Evolutionary conservation across 2,888 invertebrate genomes (phyloP), one percentile per base, ranked within the genome.

Genomic region (Tenodera sinensis): DNA sequence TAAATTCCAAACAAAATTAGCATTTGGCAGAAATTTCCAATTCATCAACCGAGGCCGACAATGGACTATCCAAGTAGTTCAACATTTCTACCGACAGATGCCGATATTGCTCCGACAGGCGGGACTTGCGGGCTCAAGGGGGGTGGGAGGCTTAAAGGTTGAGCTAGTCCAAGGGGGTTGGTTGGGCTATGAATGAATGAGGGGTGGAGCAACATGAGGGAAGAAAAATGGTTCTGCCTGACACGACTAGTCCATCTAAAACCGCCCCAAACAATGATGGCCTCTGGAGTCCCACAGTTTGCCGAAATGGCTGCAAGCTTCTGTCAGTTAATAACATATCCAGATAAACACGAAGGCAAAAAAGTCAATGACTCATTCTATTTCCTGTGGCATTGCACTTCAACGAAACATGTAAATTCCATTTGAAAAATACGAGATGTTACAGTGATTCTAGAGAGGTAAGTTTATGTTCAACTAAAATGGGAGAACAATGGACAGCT

Each of bases 121-220:
- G 89, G 86, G 87, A 83, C 89, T 28, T 83, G 27, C 71, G 83
- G 54, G 87, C 85, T 42, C 28, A 83, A 27, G 84, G 25, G n/a
- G 54, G 87, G 88, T 42, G 54, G 84, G 27, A 82, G 25, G n/a
- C 28, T 82, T 42, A 84, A 54, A 83, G 88, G 83, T 42, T 47
- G 82, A 83, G 88, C 89, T 81, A 82, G 85, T 54, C 83, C 30
- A 34, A 83, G 85, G 88, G 85, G 89, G 88, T 84, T 84, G 71
- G 71, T 85, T 82, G 82, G 87, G 34, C 47, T 83, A 86, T 71
- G 88, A 83, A 87, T 83, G 89, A 88, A 88, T 30, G 89, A 86
- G 88, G 90, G 89, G 88, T 90, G 89, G 89, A 90, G 90, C 89
- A 83, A 83, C 83, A 87, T 25, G 47, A 42, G 84, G 86, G 86